Base-by-base conservation (phyloP, 2,888 invertebrate species). In the Stenolophus ochropezus region DNA sequence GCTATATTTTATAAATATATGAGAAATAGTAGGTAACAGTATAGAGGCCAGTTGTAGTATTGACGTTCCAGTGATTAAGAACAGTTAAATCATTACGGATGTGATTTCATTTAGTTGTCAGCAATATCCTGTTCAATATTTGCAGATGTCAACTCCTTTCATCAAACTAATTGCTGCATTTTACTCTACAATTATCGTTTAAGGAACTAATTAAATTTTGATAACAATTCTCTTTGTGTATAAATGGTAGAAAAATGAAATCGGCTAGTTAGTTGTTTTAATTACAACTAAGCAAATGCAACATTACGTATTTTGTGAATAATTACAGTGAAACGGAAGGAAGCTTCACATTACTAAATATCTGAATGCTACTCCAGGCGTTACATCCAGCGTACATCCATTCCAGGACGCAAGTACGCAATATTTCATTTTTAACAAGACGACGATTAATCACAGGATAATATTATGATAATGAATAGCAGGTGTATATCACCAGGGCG, bases 391-490 rank as follows among this genome's bases (percentile, higher is more conserved):
- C n/a, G n/a, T n/a, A 42, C 2, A 42, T 42, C 33, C 33, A 42
- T 51, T 51, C 16, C 14, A 51, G 16, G 14, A 51, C 14, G 16
- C 14, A 51, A 14, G 21, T 61, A n/a, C 20, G 4, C 14, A 11
- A 61, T 61, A 61, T 61, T 25, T 61, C 61, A 61, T 25, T 61
- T 23, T 23, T n/a, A 61, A 25, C 61, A 25, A 56, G 61, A 23
- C 5, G 61, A 21, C 61, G 23, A 61, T 61, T 61, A 61, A 61
- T 61, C 61, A 61, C 11, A 61, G 23, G 3, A 25, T 23, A 61
- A 61, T 61, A 61, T 25, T 61, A 21, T 61, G 61, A 25, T 61
- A 61, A 61, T 61, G 23, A 61, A 61, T 61, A 25, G 61, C 61
- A 61, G 61, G 61, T 61, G 25, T 61, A 61, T 25, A 61, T 61